Conservation (phyloP, 1,140 invertebrate species). For the Cyrtorhinus lividipennis region DNA sequence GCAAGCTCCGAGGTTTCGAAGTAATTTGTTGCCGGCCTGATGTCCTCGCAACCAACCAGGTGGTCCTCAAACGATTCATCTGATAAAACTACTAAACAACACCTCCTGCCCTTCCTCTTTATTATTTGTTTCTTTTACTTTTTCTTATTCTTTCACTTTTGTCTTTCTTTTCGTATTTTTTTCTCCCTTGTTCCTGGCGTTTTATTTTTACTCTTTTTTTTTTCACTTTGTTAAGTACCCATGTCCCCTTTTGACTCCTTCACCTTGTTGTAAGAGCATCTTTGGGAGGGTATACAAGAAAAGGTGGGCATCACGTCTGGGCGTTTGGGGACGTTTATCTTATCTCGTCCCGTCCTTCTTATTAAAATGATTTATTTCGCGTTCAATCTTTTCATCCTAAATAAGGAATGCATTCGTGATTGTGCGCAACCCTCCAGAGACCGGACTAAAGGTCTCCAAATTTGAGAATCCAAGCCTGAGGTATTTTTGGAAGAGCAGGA, state of each 20-base stretch:
- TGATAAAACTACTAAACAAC: constrained; percentile 8
- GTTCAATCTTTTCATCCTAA: too few relatives aligned
- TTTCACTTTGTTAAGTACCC: neutral
- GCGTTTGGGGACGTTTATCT: neutral
- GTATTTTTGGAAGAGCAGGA: too few relatives aligned
- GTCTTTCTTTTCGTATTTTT: neutral
- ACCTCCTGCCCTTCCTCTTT: constrained; percentile 1
- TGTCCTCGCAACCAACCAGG: constrained; percentile 7
- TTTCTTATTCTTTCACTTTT: neutral
- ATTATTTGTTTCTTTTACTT: neutral
- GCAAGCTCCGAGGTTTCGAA: neutral
- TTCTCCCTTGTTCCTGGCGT: neutral
- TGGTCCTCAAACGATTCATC: constrained; percentile 7
- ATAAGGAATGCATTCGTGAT: too few relatives aligned
- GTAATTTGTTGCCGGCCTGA: neutral
- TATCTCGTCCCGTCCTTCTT: neutral
- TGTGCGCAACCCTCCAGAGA: too few relatives aligned
- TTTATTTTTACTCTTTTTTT: neutral
- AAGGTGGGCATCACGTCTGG: neutral
- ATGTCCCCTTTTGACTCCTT: neutral
- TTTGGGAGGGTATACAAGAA: too few relatives aligned
- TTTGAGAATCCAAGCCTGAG: too few relatives aligned
- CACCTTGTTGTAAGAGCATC: too few relatives aligned
- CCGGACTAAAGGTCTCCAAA: too few relatives aligned
- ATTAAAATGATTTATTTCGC: constrained; percentile 2